Base-by-base conservation (phyloP, 1,140 invertebrate species). In the Nixonia krombeini region DNA sequence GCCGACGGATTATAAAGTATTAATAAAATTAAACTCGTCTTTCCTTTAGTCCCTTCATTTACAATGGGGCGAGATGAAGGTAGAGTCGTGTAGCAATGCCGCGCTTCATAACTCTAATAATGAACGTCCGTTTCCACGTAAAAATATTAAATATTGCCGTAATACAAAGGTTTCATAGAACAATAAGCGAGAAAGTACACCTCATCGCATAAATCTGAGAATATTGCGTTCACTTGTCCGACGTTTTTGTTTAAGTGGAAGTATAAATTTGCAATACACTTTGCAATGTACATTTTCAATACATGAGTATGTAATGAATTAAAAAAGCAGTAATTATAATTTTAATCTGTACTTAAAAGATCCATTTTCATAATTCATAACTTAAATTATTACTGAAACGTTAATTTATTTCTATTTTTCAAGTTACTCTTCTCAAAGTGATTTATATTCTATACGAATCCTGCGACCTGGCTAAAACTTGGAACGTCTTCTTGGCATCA, bases 1-100 rank as follows among this genome's bases (percentile, higher is more conserved):
- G 33, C 46, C 46, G 47, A 51, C 29, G 52, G 46, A 64, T 64
- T 64, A 56, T 45, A 57, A 50, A 64, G 46, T 56, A 57, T 64
- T 57, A 57, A 58, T 57, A 26, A 58, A 58, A 65, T 58, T 52
- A 57, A 57, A 25, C 35, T 45, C 28, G 25, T 55, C 38, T 29
- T 53, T 49, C 10, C 38, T 35, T 42, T 45, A 33, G 23, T 58
- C 46, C 49, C 7, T 58, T 58, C 50, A 50, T 50, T 51, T 52
- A 40, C 38, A 44, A 23, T 16, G 41, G 6, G 12, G 45, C 51
- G 33, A 52, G 13, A 61, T 52, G 42, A 45, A 50, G 35, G n/a
- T 13, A 0, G 5, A 9, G 21, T 35, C 45, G 50, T 46, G 23
- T 21, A 51, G 41, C 50, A 28, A 59, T 51, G 31, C 42, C 38